Percentiles rank a stretch among this genome's conserved stretches.
Evolutionary conservation across 2,888 invertebrate genomes (phyloP).

Genomic region (Endotricha flammealis): DNA sequence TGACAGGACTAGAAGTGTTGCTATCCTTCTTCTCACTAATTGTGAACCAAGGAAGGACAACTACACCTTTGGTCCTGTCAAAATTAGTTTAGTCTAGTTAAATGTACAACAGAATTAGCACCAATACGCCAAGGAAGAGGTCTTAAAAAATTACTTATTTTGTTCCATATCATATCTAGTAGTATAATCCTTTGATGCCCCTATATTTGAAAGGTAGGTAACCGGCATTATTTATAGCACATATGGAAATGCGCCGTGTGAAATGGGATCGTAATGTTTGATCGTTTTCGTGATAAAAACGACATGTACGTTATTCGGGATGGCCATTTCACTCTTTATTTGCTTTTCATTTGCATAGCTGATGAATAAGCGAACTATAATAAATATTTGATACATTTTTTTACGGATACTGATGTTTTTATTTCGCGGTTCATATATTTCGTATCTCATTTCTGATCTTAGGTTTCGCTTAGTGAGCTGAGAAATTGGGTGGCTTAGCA

Average conservation of each 20-base stretch:
- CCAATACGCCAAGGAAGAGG: no score
- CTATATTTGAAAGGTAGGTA: conserved; percentile 45
- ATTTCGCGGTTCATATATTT: not conserved
- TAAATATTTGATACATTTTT: conserved; percentile 1
- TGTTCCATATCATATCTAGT: conserved; percentile 23
- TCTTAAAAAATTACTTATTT: no score
- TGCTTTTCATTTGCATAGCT: conserved; percentile 59
- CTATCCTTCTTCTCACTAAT: no score
- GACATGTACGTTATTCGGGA: conserved; percentile 36
- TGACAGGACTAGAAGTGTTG: no score
- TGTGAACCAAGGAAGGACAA: no score
- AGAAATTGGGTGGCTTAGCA: no score
- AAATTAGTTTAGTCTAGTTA: no score
- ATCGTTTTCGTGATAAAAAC: conserved; percentile 60
- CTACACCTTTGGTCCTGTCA: no score
- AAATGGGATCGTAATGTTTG: conserved; percentile 60
- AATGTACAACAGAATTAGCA: no score
- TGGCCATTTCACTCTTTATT: conserved; percentile 56
- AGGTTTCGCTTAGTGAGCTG: no score
- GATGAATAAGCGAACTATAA: conserved; percentile 40
- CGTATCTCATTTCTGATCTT: no score
- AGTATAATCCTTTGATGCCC: conserved; percentile 21
- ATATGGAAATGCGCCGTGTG: conserved; percentile 54
- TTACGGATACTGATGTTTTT: not conserved
- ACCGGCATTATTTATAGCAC: conserved; percentile 53